phyloP scores from a whole-genome alignment of 1,140 invertebrate genomes.

The Araneus ventricosus region DNA sequence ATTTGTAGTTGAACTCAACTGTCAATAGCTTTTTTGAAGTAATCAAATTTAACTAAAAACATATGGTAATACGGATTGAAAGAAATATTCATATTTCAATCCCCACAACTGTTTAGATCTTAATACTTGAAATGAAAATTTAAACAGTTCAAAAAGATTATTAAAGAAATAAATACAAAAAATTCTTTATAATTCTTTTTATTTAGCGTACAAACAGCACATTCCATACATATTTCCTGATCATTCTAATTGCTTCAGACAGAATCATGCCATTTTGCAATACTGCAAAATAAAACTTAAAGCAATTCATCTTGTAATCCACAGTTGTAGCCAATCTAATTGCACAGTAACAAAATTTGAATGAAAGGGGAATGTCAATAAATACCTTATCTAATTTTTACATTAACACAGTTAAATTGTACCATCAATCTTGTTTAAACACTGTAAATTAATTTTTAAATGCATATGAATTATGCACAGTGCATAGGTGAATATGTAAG shows the following conservation, averaged over 20 bases:
- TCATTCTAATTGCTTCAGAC: background rate
- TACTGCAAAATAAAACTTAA: background rate
- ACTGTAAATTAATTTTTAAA: constrained; percentile 10
- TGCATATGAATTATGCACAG: background rate
- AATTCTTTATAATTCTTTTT: background rate
- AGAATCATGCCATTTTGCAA: background rate
- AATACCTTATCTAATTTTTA: background rate
- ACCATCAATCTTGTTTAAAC: background rate
- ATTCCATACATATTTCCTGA: background rate
- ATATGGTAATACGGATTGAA: too few species aligned
- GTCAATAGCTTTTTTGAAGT: too few species aligned
- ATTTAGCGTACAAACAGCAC: background rate
- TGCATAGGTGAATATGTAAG: background rate
- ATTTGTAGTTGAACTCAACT: too few species aligned
- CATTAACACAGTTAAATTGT: background rate
- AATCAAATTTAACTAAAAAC: too few species aligned
- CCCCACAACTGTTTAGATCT: too few species aligned
- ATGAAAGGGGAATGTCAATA: background rate
- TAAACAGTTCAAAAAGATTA: too few species aligned
- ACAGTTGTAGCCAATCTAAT: background rate
- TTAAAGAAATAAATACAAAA: too few species aligned
- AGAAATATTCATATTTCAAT: too few species aligned
- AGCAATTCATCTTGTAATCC: background rate
- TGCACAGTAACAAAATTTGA: background rate
- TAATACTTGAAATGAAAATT: too few species aligned